phyloP scores from a whole-genome alignment of 2,888 invertebrate species.

The Electrophaes corylata region DNA sequence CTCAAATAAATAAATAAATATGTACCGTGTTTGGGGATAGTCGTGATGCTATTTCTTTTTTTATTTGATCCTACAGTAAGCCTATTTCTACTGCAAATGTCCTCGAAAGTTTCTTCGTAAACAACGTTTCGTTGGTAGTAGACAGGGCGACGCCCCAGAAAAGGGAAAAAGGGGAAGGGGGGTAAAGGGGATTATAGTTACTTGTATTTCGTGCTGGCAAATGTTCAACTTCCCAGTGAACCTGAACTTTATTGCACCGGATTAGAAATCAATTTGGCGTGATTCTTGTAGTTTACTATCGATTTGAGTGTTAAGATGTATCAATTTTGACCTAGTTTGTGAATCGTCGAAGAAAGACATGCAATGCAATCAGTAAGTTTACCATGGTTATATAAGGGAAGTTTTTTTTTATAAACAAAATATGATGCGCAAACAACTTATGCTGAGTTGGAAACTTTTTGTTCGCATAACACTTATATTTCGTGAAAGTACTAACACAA shows the following conservation, averaged over 20 bases:
- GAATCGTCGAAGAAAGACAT: not conserved
- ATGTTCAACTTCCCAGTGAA: not conserved
- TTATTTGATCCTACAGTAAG: no score
- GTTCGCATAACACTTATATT: no score
- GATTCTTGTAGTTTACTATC: not conserved
- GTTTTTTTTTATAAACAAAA: no score
- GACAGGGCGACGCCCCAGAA: not conserved
- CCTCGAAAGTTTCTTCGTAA: not conserved
- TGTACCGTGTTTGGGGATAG: no score
- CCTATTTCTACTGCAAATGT: not conserved
- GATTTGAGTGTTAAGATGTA: not conserved
- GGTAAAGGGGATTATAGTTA: not conserved
- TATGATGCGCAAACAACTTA: no score
- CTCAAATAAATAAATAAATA: no score
- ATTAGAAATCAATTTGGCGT: not conserved
- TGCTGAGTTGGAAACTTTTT: no score
- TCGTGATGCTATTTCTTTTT: no score
- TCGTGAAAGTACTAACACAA: no score
- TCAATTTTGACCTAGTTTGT: not conserved
- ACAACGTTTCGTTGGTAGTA: not conserved
- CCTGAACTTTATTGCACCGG: not conserved
- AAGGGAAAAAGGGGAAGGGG: no score
- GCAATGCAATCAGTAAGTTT: not conserved
- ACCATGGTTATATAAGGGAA: no score
- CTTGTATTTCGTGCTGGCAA: not conserved